A percentile compares a stretch with the other conserved stretches of the same genome.
Conservation (phyloP, 2,797 vertebrate species). For the Anguilla marmorata region DNA sequence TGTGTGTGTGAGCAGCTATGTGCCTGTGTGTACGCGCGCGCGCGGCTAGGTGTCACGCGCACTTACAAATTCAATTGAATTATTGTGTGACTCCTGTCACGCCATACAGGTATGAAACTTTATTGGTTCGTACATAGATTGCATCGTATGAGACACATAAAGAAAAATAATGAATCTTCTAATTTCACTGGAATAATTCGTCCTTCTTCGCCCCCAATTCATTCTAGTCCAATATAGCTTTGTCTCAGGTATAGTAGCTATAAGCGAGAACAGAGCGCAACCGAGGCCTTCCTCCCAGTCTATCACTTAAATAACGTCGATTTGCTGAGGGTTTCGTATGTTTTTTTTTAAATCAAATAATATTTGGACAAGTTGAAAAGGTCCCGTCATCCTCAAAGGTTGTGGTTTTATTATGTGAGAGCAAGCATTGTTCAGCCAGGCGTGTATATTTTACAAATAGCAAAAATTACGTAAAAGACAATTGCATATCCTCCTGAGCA, state of each 20-base stretch:
- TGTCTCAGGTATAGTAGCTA: slow-evolving; percentile 1
- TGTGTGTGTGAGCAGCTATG: slow-evolving; percentile 18
- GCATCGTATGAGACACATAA: background rate
- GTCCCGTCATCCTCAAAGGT: background rate
- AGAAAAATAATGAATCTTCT: background rate
- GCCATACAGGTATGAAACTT: slow-evolving; percentile 12
- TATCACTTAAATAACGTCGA: background rate
- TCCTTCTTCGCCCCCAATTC: background rate
- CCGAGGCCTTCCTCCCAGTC: background rate
- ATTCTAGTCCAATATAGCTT: background rate
- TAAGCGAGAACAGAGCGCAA: background rate
- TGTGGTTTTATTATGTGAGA: slow-evolving; percentile 54
- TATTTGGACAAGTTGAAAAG: background rate
- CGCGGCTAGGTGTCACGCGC: slow-evolving; percentile 23
- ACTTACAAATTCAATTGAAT: slow-evolving; percentile 24
- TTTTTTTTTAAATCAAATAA: background rate
- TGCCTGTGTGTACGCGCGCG: slow-evolving; percentile 11
- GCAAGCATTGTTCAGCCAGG: slow-evolving; percentile 42
- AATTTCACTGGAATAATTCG: background rate
- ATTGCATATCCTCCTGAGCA: background rate
- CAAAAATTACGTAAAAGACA: background rate
- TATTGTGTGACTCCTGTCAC: slow-evolving; percentile 16
- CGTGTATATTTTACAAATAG: background rate
- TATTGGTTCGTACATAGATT: background rate
- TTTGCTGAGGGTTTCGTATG: background rate